Evolutionary conservation across 1,140 invertebrate genomes (phyloP), one percentile per base, ranked within the genome.

Genomic region (Lepidurus apus): DNA sequence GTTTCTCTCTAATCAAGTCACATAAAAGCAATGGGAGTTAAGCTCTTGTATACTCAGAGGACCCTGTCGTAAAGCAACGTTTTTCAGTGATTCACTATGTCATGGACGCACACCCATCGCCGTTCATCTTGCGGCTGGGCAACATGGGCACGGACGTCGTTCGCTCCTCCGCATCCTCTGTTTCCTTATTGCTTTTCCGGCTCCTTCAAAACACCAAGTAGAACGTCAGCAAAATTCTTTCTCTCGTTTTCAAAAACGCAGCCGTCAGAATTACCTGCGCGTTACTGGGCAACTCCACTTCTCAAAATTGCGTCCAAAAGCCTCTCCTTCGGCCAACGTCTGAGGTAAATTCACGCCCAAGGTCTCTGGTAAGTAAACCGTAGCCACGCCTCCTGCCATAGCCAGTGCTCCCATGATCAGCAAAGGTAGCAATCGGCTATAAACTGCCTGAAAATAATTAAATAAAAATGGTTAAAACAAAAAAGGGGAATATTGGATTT

Each of bases 281-380:
- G 42, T 44, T 8, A 11, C 74, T 43, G 78, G 78, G 42, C 78
- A 79, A 44, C 43, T 79, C 73, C 73, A 79, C 13, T 75, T 74
- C 7, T 26, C 24, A 53, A 43, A 45, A 74, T 74, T 26, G 13
- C n/a, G 42, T 13, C 78, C 78, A 75, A 79, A 79, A 5, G 73
- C 34, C 17, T 79, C 78, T 26, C 78, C 78, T 44, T 79, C 78
- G n/a, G 45, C 73, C 17, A 79, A 74, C 34, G 78, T 79, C 47
- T 79, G 78, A 21, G 78, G 78, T 44, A 79, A 47, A 47, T 74
- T 79, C 3, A 79, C 78, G 17, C 78, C 78, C 73, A 79, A 74
- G 1, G 78, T 79, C 43, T 79, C 84, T 4, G 84, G 84, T 43
- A 85, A 80, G 44, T 84, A 83, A 26, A 82, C 73, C 1, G 82